Conservation (phyloP, 2,113 vertebrate species). For the Tenrec ecaudatus region DNA sequence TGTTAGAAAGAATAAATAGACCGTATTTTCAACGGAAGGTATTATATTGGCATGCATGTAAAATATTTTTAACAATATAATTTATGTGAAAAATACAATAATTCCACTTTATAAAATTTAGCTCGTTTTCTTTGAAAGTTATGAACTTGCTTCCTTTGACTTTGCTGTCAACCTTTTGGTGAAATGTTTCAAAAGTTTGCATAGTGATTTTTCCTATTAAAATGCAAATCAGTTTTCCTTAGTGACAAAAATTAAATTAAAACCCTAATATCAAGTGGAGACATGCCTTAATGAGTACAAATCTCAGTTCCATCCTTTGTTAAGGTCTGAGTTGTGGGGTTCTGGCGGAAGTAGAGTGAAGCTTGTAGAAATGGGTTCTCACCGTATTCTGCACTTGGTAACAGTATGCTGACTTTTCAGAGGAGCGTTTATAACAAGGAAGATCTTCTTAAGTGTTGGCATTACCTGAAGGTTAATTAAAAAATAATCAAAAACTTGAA, state of each 20-base stretch:
- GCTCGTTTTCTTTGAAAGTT: conserved; percentile 51
- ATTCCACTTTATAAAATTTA: background rate
- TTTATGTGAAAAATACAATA: conserved; percentile 34
- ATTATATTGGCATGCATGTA: background rate
- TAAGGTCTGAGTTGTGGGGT: conserved; percentile 66
- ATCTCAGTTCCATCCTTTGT: conserved; percentile 61
- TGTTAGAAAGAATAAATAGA: background rate
- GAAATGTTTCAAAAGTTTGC: conserved; percentile 65
- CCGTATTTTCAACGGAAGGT: background rate
- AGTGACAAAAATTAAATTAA: conserved; percentile 79
- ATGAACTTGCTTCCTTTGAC: conserved; percentile 70
- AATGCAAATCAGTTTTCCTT: conserved; percentile 80
- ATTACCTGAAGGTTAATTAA: conserved; percentile 25
- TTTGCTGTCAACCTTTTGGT: conserved; percentile 69
- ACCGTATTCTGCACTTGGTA: conserved; percentile 1
- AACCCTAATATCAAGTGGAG: conserved; percentile 68
- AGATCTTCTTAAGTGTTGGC: conserved; percentile 41
- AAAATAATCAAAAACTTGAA: background rate
- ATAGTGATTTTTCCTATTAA: conserved; percentile 78
- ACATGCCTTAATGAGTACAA: conserved; percentile 68
- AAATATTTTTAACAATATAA: background rate
- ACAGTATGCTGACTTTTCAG: conserved; percentile 3
- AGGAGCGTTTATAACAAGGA: conserved; percentile 27
- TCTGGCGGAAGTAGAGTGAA: conserved; percentile 18
- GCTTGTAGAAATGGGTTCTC: conserved; percentile 19